Evolutionary conservation across 2,888 invertebrate species (phyloP), one percentile per base, ranked within the genome.

Genomic region (Ectemnius lituratus): DNA sequence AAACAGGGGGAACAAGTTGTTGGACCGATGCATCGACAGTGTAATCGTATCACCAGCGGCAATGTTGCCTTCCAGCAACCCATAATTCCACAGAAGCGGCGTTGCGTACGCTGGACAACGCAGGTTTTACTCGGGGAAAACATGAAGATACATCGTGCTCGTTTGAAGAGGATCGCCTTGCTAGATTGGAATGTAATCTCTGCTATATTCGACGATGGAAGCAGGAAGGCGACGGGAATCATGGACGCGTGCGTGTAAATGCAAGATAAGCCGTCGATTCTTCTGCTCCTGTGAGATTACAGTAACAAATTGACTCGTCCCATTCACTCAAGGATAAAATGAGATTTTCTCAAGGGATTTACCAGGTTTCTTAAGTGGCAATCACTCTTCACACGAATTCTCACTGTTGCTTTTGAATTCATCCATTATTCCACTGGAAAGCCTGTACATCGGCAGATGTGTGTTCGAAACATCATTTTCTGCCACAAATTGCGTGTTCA

Each of bases 31-130:
- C 67, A 70, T 77, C 75, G 72, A 66, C 67, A 49, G 58, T 59
- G 78, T 75, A 78, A 80, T 75, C 66, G 68, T 65, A 78, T 81
- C 73, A 75, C 78, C 72, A 58, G 63, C 65, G 72, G 81, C 75
- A 76, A 80, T 49, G 74, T 77, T 65, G 62, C 66, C 47, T 56
- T 52, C 18, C 47, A 58, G 62, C 57, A 67, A 70, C 8, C 37
- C 8, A 37, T 37, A 37, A 52, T 52, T 52, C 52, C 52, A 52
- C 5, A 52, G 16, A 23, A 23, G 23, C 23, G 23, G 23, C 23
- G 23, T 23, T 23, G 52, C n/a, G 52, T 14, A 16, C 16, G 11
- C 4, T 14, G 52, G n/a, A 52, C 16, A 14, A 52, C n/a, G 13
- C 52, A 52, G n/a, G 52, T 16, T 52, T 52, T 14, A 52, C 16